Base-by-base conservation (phyloP, 23 tunicate genomes). In the Oikopleura vanhoeffeni region DNA sequence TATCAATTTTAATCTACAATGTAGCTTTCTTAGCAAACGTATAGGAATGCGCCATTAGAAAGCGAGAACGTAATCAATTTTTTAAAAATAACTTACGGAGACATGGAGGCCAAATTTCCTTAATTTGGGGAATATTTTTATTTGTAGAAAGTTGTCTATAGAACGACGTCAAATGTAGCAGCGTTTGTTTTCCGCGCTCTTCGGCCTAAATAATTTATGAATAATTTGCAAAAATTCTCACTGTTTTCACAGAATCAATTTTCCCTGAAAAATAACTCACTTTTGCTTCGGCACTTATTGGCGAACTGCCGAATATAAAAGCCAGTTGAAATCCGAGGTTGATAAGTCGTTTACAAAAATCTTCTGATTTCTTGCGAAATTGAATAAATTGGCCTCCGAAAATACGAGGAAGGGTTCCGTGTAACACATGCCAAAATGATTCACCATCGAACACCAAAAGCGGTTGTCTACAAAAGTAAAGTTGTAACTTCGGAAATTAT, bases 131-230 rank as follows among this genome's bases (percentile, higher is more conserved):
- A 18, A 32, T 18, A 71, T 30, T 30, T 13, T 71, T 18, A 4
- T 71, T 71, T 71, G 36, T 71, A 38, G 3, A 13, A 18, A 71
- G 34, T 38, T 71, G 79, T 71, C 79, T 18, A 38, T 71, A 71
- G 79, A 71, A 71, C 2, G 79, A 71, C 27, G 79, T 71, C 38
- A 71, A 71, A 71, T 71, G 79, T 18, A 71, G 34, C 27, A 71
- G 38, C 4, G 79, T 71, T 71, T 71, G 79, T 71, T 71, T 71
- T 71, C 79, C 79, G 79, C 79, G 79, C 32, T 71, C 79, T 30
- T 71, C 79, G 79, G 79, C 79, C 79, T 49, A 49, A 49, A 49
- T 49, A 49, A n/a, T n/a, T n/a, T n/a, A n/a, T n/a, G n/a, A n/a
- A n/a, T n/a, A n/a, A n/a, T n/a, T n/a, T n/a, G n/a, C n/a, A n/a